phyloP scores from a whole-genome alignment of 2,888 invertebrate genomes.

The Elegia similella region DNA sequence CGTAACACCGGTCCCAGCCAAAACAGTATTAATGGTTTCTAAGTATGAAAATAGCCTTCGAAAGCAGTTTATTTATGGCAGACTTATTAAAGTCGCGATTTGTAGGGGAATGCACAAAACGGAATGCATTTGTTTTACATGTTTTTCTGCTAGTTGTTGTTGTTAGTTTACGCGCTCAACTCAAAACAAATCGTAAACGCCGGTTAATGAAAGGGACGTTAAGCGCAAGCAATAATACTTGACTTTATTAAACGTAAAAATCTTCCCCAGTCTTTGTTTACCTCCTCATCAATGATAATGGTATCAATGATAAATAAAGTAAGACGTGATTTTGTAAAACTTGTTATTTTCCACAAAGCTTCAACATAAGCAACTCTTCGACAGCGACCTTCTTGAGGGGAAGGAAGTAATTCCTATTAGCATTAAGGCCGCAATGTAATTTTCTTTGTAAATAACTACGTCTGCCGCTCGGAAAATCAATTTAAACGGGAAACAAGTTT shows the following conservation, averaged over 20 bases:
- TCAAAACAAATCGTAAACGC: too few species aligned
- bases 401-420: constrained; percentile 30
- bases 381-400: constrained; percentile 27
- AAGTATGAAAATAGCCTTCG: constrained; percentile 51
- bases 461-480: constrained; percentile 24
- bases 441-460: constrained; percentile 22
- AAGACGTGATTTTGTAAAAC: neutral
- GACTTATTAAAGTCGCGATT: constrained; percentile 35
- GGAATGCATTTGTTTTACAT: constrained; percentile 19
- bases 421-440: constrained; percentile 36
- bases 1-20: constrained; percentile 40
- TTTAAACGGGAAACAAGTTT: constrained; percentile 22
- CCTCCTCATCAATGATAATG: too few species aligned
- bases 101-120: constrained; percentile 20
- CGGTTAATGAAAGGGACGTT: too few species aligned
- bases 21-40: constrained; percentile 52
- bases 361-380: neutral
- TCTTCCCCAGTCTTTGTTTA: too few species aligned
- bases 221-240: too few species aligned
- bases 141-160: neutral
- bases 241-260: too few species aligned
- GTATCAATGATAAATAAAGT: too few species aligned
- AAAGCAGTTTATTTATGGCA: constrained; percentile 46
- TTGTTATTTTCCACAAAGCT: neutral
- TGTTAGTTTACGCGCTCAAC: too few species aligned